Base-by-base conservation (phyloP, 2,113 vertebrate genomes). In the Bos indicus region DNA sequence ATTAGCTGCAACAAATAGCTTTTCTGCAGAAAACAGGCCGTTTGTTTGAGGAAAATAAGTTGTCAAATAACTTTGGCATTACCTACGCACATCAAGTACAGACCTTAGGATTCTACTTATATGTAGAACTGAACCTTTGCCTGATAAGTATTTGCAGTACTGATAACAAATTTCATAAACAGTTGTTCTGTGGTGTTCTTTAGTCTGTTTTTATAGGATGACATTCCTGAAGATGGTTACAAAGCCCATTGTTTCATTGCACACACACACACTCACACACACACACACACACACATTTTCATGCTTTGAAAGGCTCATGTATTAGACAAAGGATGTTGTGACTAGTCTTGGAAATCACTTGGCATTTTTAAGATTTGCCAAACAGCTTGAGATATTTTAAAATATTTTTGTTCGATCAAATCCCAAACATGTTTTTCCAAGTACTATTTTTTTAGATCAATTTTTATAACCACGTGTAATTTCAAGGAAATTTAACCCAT, bases 401-500 rank as follows among this genome's bases (percentile, higher is more conserved):
- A 95, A 83, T 96, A 94, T 97, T 97, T 97, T 96, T 93, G 17
- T 97, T 93, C 60, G 0, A 95, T 97, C 40, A 83, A 96, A 95
- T 90, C 92, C 93, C 71, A 93, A 98, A 92, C 95, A 97, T 97
- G 74, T 95, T 98, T 97, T 95, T 95, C 91, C 80, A 89, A 97
- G 92, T 90, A 51, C 83, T 43, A 93, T 97, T 93, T 67, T 97
- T 98, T 97, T 89, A 95, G 94, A 85, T 97, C 92, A 96, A 92
- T 96, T 98, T 98, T 97, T 98, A 96, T 97, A 97, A 89, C 95
- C 94, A 96, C 93, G 77, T 96, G 96, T 90, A 97, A 95, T 97
- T 98, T 96, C 82, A 92, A 93, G 96, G 89, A 97, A 98, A 98
- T 98, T 94, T 97, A 98, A 96, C 85, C 97, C 97, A 98, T 96